Base-by-base conservation (phyloP, 2,113 vertebrate genomes). In the Lichenostomus cassidix region DNA sequence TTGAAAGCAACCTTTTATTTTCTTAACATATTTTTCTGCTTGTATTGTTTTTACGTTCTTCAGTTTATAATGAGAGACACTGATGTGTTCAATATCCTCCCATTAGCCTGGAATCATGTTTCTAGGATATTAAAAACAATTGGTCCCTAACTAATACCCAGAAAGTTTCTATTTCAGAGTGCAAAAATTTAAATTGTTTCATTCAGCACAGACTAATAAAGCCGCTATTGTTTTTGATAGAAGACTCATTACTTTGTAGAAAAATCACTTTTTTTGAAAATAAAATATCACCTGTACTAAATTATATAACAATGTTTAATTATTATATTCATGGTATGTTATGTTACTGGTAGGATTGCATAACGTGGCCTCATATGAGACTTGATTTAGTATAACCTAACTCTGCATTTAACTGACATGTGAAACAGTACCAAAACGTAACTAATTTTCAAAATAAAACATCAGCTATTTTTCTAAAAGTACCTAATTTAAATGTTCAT, bases 271-370 rank as follows among this genome's bases (percentile, higher is more conserved):
- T 20, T 88, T 91, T 59, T 59, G 42, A 80, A 94, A 83, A 90
- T 21, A 56, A 85, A 87, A 53, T 60, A 82, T 49, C 73, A 91
- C 60, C 80, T 94, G 52, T 41, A 58, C 25, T 60, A 82, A 82
- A 95, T 89, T 79, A 91, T 22, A 39, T 82, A 84, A 93, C 49
- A 78, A 73, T 84, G 84, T 81, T 94, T 88, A 86, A 87, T 89
- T 73, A 73, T 76, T 9, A 76, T 73, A 65, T 47, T 82, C 31
- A 58, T 18, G 19, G 28, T 73, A 85, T 62, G 53, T 44, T 75
- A 60, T 67, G 25, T 60, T 83, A 75, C 53, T 82, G 31, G 58
- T 76, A 79, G 35, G 59, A 83, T 31, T 94, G 93, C 77, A 82
- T 83, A 86, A 90, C 6, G 4, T 71, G 37, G 37, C 52, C n/a